A percentile compares a stretch with the other conserved stretches of the same genome.
These are phyloP conservation scores for Tortrix viridana DNA, from an alignment of 2,888 invertebrate species.

Conservation along the genomic window DNA sequence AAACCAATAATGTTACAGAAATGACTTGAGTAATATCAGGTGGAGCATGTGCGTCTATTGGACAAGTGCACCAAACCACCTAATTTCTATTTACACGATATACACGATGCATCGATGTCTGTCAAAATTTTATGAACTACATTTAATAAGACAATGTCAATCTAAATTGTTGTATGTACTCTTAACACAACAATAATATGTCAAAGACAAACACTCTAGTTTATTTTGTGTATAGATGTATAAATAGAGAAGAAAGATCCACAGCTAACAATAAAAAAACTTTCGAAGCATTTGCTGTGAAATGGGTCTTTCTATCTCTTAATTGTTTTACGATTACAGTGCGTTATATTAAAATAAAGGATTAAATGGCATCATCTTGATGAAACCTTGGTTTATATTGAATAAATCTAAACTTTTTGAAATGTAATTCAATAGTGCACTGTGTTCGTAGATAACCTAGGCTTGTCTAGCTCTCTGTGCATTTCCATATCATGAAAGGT, in stretches of 20 bases:
- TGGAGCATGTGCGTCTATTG: too few relatives aligned
- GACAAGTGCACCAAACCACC: too few relatives aligned
- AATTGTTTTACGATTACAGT: constrained; percentile 1
- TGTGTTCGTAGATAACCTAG: constrained; percentile 22
- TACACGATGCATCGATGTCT: neutral
- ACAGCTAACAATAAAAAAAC: neutral
- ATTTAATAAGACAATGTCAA: neutral
- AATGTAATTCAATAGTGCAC: constrained; percentile 11
- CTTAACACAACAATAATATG: neutral
- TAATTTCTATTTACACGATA: too few relatives aligned
- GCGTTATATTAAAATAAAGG: neutral
- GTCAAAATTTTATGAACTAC: neutral
- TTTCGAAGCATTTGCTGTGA: neutral
- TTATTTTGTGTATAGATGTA: constrained; percentile 19
- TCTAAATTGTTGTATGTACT: neutral
- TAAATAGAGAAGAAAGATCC: constrained; percentile 11
- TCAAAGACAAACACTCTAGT: constrained; percentile 9
- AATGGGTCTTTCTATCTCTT: constrained; percentile 9
- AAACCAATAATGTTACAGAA: too few relatives aligned
- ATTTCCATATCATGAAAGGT: constrained; percentile 35
- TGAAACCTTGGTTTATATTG: neutral
- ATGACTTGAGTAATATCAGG: too few relatives aligned
- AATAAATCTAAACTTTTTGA: neutral
- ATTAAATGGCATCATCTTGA: neutral
- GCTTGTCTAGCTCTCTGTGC: constrained; percentile 36